A percentile compares a stretch with the other conserved stretches of the same genome.
Evolutionary conservation across 1,140 invertebrate species (phyloP).

Genomic region (Schlechtendalia chinensis): DNA sequence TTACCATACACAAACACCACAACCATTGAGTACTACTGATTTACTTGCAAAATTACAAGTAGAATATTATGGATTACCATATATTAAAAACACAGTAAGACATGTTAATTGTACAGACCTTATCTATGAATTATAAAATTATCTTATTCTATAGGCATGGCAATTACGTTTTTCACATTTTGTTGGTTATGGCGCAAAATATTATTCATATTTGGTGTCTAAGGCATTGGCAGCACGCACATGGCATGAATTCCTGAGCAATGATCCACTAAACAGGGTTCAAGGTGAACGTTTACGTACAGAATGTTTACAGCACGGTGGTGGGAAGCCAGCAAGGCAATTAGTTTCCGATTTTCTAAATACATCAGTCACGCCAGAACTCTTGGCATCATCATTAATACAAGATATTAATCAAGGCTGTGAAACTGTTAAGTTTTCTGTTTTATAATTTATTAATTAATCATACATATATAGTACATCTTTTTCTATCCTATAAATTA

Average conservation of each 20-base stretch:
- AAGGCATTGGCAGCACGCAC: constrained; percentile 88
- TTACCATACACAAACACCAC: constrained; percentile 70
- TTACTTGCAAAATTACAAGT: constrained; percentile 78
- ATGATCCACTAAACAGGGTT: constrained; percentile 74
- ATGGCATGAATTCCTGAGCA: constrained; percentile 85
- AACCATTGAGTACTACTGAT: constrained; percentile 68
- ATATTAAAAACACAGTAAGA: constrained; percentile 80
- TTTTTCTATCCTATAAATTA: too few species aligned
- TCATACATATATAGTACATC: too few species aligned
- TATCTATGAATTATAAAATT: constrained; percentile 15
- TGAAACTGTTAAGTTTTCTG: not conserved
- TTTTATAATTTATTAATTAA: not conserved
- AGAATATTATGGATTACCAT: constrained; percentile 81
- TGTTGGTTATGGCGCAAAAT: constrained; percentile 96
- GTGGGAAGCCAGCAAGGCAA: constrained; percentile 73
- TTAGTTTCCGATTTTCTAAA: constrained; percentile 73
- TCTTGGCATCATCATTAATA: constrained; percentile 59
- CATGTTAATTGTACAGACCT: constrained; percentile 11
- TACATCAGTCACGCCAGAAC: constrained; percentile 65
- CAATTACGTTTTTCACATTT: constrained; percentile 94
- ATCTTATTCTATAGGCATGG: constrained; percentile 70
- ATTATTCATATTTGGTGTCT: constrained; percentile 96
- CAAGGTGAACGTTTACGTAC: constrained; percentile 75
- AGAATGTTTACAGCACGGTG: constrained; percentile 83
- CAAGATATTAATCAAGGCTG: constrained; percentile 57